Base-by-base conservation (phyloP, 2,888 invertebrate genomes). In the Lysandra bellargus region DNA sequence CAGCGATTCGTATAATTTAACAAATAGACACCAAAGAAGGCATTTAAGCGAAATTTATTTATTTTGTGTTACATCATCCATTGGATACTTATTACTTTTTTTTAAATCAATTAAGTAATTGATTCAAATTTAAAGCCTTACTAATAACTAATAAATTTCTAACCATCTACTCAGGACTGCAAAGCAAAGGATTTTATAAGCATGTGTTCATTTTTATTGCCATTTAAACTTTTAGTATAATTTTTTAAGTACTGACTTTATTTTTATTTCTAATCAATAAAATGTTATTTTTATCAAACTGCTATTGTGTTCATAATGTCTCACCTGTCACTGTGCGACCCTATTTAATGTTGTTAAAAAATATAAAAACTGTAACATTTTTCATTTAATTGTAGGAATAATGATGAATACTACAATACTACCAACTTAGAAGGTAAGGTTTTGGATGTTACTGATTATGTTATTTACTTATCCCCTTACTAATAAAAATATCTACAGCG, bases 361-460 rank as follows among this genome's bases (percentile, higher is more conserved):
- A 33, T 7, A 33, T 69, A 33, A 37, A 69, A 69, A 69, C 3
- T 69, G 33, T 69, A 37, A 33, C 14, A 33, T 69, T 12, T 23
- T 12, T 33, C 14, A 30, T 69, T 78, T 78, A 44, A 4, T 82
- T 82, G 76, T 80, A 82, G 82, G 82, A 78, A 80, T 74, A 80
- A 82, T 82, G 82, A 78, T 80, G 82, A 80, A 80, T 81, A 79
- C 80, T 80, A 82, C 82, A 79, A 81, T 80, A 79, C 80, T 82
- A 44, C 79, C 79, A 37, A 57, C 53, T 17, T 76, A 53, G 33
- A 53, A 53, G 76, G 76, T 76, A 57, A 76, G 76, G 40, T n/a
- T 44, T 74, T 44, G 33, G 12, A 5, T 33, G 14, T 33, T 69
- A 69, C 9, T 64, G 61, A 64, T 64, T 60, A n/a, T 23, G n/a